Evolutionary conservation across 1,140 invertebrate genomes (phyloP).

Genomic region (Anthonomus grandis): DNA sequence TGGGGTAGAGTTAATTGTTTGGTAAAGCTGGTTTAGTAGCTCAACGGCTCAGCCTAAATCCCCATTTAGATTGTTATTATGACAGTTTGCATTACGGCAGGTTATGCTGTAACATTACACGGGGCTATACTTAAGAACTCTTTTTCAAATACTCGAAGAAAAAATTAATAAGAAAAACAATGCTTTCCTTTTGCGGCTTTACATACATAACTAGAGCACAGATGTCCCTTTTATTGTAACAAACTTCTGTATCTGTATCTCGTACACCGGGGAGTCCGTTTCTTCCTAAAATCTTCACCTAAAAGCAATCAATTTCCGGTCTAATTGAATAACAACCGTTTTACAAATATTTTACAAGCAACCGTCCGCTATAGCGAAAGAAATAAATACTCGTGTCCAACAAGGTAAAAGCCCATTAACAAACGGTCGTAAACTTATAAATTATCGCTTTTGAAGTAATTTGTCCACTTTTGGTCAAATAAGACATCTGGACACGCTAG

Average conservation of each 20-base stretch:
- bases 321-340: background rate
- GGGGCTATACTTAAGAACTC: too few relatives aligned
- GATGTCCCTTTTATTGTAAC: too few relatives aligned
- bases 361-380: background rate
- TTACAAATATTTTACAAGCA: background rate
- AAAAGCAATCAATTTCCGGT: conserved; percentile 4
- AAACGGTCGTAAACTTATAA: conserved; percentile 11
- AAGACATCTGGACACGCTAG: conserved; percentile 7
- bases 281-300: too few relatives aligned
- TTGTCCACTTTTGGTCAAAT: conserved; percentile 5
- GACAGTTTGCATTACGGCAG: conserved; percentile 5
- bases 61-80: conserved; percentile 8
- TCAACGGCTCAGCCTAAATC: conserved; percentile 9
- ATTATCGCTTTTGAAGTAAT: conserved; percentile 3
- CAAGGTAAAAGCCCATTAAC: conserved; percentile 6
- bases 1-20: conserved; percentile 12
- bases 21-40: conserved; percentile 10
- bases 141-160: too few relatives aligned
- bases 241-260: too few relatives aligned
- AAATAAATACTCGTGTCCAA: conserved; percentile 9
- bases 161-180: too few relatives aligned
- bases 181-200: too few relatives aligned
- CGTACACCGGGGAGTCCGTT: too few relatives aligned
- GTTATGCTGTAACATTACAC: too few relatives aligned
- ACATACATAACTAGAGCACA: too few relatives aligned